phyloP scores from a whole-genome alignment of 2,888 invertebrate species.

The Pollenia angustigena region DNA sequence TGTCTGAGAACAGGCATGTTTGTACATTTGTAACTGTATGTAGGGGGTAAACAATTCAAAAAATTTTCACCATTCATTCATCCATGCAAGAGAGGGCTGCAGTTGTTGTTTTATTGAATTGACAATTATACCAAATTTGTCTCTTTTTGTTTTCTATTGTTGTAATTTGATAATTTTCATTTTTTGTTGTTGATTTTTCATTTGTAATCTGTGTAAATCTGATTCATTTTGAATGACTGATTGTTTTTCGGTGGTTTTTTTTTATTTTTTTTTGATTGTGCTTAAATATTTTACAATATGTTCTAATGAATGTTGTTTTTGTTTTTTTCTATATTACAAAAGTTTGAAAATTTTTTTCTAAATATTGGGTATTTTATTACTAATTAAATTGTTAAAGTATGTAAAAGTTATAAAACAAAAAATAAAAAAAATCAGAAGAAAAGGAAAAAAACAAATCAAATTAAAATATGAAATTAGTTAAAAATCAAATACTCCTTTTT shows the following conservation, averaged over 20 bases:
- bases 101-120: constrained; percentile 8
- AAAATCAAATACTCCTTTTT: constrained; percentile 18
- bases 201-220: constrained; percentile 46
- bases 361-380: constrained; percentile 3
- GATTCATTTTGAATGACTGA: constrained; percentile 54
- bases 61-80: constrained; percentile 16
- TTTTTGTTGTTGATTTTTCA: constrained; percentile 19
- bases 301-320: constrained; percentile 36
- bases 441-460: neutral
- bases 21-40: constrained; percentile 5
- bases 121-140: constrained; percentile 37
- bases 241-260: neutral
- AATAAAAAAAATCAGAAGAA: neutral
- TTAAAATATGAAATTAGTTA: constrained; percentile 7
- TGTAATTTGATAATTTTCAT: constrained; percentile 29
- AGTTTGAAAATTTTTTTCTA: constrained; percentile 19
- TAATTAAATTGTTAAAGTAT: constrained; percentile 12
- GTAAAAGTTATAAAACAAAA: neutral
- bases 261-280: constrained; percentile 28
- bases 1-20: constrained; percentile 36
- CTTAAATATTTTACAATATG: constrained; percentile 34
- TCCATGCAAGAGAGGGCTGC: neutral
- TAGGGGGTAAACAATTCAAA: constrained; percentile 42
- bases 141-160: constrained; percentile 19
- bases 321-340: constrained; percentile 28